A percentile compares a stretch with the other conserved stretches of the same genome.
Evolutionary conservation across 2,113 vertebrate species (phyloP).

Genomic region (Takifugu flavidus): DNA sequence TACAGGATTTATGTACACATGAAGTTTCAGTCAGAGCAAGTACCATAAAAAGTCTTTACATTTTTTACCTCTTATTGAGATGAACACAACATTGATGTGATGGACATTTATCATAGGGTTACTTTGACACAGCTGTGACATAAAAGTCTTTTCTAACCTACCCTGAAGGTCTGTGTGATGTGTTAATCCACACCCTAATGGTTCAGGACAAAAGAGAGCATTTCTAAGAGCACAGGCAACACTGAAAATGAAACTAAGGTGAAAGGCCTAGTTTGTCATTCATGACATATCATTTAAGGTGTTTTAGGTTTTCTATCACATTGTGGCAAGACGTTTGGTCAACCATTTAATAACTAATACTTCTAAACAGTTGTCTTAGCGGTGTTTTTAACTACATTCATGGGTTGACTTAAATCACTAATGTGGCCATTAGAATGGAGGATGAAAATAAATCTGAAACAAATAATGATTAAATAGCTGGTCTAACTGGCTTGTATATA

Average conservation of each 20-base stretch:
- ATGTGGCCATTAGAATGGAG: slow-evolving; percentile 50
- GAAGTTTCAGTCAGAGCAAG: slow-evolving; percentile 22
- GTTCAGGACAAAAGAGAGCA: slow-evolving; percentile 16
- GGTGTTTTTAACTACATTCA: slow-evolving; percentile 59
- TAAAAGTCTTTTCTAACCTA: slow-evolving; percentile 40
- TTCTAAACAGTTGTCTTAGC: slow-evolving; percentile 16
- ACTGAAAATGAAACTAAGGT: slow-evolving; percentile 7
- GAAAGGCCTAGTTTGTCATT: slow-evolving; percentile 32
- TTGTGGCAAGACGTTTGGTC: slow-evolving; percentile 51
- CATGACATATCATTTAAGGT: slow-evolving; percentile 31
- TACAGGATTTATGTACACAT: slow-evolving; percentile 38
- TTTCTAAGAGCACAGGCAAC: neutral
- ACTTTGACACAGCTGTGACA: slow-evolving; percentile 33
- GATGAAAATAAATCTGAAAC: slow-evolving; percentile 56
- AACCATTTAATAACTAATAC: slow-evolving; percentile 38
- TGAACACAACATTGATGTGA: neutral
- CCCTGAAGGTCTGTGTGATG: slow-evolving; percentile 29
- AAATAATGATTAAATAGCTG: slow-evolving; percentile 56
- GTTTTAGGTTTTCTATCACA: slow-evolving; percentile 30
- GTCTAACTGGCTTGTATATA: slow-evolving; percentile 44
- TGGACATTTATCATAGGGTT: slow-evolving; percentile 24
- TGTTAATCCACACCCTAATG: slow-evolving; percentile 30
- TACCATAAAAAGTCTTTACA: slow-evolving; percentile 19
- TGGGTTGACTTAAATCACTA: slow-evolving; percentile 49
- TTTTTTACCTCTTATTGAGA: neutral